These are phyloP conservation scores for Tribolium castaneum DNA, from an alignment of 1,140 invertebrate genomes.

Conservation along the genomic window DNA sequence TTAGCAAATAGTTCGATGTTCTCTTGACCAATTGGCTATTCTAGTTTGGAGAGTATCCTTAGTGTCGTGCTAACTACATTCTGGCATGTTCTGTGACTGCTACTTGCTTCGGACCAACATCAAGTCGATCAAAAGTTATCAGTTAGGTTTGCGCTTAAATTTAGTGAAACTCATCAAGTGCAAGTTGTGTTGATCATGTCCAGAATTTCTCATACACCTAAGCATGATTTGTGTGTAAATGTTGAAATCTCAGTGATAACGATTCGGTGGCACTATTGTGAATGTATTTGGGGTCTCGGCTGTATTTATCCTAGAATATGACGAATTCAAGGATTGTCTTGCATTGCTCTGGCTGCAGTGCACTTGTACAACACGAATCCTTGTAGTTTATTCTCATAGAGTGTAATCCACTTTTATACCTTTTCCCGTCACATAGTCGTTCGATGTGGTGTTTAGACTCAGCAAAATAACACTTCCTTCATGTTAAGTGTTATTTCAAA, in stretches of 20 bases:
- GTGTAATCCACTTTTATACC: neutral
- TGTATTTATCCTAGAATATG: slow-evolving; percentile 9
- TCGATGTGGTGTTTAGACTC: neutral
- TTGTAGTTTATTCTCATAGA: slow-evolving; percentile 36
- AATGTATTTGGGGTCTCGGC: slow-evolving; percentile 45
- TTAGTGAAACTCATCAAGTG: neutral
- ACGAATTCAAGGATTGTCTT: slow-evolving; percentile 24
- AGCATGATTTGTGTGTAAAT: slow-evolving; percentile 44
- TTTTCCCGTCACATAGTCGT: slow-evolving; percentile 21
- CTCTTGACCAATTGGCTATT: slow-evolving; percentile 14
- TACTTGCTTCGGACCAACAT: neutral
- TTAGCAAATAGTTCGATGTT: slow-evolving; percentile 2
- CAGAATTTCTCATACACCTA: slow-evolving; percentile 3
- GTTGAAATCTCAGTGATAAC: slow-evolving; percentile 14
- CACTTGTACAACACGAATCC: slow-evolving; percentile 45
- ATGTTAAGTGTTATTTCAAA: slow-evolving; percentile 5
- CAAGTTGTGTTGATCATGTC: slow-evolving; percentile 27
- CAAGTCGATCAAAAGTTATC: neutral
- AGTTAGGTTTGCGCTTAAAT: slow-evolving; percentile 3
- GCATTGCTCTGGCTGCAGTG: slow-evolving; percentile 52
- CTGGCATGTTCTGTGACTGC: slow-evolving; percentile 28
- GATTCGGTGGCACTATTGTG: slow-evolving; percentile 42
- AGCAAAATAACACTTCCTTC: neutral
- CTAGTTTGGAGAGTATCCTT: slow-evolving; percentile 2
- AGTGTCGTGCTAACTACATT: slow-evolving; percentile 26